Evolutionary conservation across 64 coral and sea anemone species (phyloP), one percentile per base, ranked within the genome.

Genomic region (Anthopleura sola): DNA sequence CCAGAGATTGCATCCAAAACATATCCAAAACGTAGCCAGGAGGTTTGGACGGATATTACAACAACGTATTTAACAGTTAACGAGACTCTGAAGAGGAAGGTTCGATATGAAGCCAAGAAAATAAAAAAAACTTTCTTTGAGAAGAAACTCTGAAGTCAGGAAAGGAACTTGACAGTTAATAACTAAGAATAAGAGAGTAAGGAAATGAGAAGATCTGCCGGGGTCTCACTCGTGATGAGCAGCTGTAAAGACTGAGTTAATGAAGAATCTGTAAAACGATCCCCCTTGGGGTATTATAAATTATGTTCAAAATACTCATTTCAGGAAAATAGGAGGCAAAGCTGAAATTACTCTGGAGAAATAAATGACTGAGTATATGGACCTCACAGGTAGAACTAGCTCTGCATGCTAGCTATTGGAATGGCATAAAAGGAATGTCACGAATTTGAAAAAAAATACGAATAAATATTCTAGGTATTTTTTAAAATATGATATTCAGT

Each of bases 71-170:
- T 13, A 16, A 71, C n/a, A 71, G 66, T 71, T 71, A 71, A 71
- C 66, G 66, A 71, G 29, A 71, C 29, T 71, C 34, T 32, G 3
- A 71, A 71, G 66, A 71, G 66, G 66, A 71, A 71, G 66, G 66
- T 71, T 71, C 58, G 29, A 34, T 71, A 71, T 71, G 66, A 71
- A 71, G 28, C 29, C 8, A 71, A 71, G 66, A 71, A 71, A 71
- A 71, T 71, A 32, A 14, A 14, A 71, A 34, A 71, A 34, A 7
- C 2, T 33, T 71, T 17, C 29, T 71, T 34, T 34, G 1, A 11
- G 66, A 17, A 62, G 9, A 15, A 17, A 32, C 2, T 71, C 29
- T 34, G 10, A 32, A 71, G 66, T 28, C 66, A 71, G 66, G 66
- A 71, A 71, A 71, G 14, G 29, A 33, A 6, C 29, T 71, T 71